These are phyloP conservation scores for Chironomus riparius DNA, from an alignment of 2,888 invertebrate genomes.

Conservation along the genomic window DNA sequence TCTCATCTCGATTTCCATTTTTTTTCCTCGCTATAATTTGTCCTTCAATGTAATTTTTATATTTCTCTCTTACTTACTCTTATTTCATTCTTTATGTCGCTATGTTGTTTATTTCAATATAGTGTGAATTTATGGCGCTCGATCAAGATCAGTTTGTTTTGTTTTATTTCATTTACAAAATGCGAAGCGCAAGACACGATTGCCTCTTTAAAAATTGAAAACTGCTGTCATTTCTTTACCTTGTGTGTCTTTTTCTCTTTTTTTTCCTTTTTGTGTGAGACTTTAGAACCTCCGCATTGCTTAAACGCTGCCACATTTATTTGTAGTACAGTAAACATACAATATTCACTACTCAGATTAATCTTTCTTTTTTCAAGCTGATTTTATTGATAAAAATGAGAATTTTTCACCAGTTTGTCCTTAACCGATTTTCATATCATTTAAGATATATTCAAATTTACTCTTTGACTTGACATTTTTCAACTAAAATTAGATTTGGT, in stretches of 20 bases:
- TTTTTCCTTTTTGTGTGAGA: not conserved
- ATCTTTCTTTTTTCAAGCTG: no score
- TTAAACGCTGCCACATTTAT: not conserved
- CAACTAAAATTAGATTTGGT: no score
- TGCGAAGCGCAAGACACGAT: slow-evolving; percentile 6
- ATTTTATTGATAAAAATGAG: no score
- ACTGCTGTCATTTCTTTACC: not conserved
- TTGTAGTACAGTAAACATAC: not conserved
- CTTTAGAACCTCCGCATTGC: slow-evolving; percentile 1
- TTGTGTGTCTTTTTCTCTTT: not conserved
- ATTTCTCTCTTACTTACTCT: not conserved
- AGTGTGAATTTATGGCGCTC: slow-evolving; percentile 3
- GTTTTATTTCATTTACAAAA: not conserved
- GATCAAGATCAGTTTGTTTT: not conserved
- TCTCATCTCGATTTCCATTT: not conserved
- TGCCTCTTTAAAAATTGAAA: not conserved
- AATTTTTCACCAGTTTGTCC: no score
- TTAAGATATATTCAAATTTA: no score
- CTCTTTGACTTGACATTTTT: no score
- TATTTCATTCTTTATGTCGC: not conserved
- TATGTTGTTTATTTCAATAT: not conserved
- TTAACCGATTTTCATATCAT: no score
- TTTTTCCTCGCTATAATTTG: not conserved
- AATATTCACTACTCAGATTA: not conserved
- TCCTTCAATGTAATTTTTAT: not conserved